These are phyloP conservation scores for Cancer borealis DNA, from an alignment of 2,888 invertebrate species.

Conservation along the genomic window DNA sequence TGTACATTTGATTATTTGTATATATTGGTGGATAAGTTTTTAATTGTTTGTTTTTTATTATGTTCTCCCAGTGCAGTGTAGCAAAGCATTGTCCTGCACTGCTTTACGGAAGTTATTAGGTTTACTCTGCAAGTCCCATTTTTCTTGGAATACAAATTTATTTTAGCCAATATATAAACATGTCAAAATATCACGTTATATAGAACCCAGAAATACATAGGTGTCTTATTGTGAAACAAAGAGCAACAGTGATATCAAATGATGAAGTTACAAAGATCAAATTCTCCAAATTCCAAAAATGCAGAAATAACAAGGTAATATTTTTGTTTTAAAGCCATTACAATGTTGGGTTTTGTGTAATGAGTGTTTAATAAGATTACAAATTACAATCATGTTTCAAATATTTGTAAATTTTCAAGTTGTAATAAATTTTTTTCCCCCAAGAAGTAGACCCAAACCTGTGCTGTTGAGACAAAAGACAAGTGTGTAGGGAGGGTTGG, in stretches of 20 bases:
- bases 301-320: background rate
- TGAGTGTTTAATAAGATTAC: background rate
- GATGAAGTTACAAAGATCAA: background rate
- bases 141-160: background rate
- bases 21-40: slow-evolving; percentile 58
- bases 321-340: background rate
- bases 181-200: background rate
- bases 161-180: background rate
- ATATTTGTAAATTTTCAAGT: background rate
- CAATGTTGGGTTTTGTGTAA: background rate
- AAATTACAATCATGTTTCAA: background rate
- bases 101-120: background rate
- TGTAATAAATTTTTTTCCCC: background rate
- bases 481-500: background rate
- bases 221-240: background rate
- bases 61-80: slow-evolving; percentile 2
- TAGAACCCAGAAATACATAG: background rate
- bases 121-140: slow-evolving; percentile 13
- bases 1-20: slow-evolving; percentile 67
- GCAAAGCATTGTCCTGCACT: background rate
- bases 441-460: background rate
- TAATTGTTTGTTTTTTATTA: slow-evolving; percentile 31
- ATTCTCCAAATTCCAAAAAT: background rate
- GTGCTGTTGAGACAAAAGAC: slow-evolving; percentile 23
- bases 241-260: background rate